Evolutionary conservation across 2,113 vertebrate genomes (phyloP), one percentile per base, ranked within the genome.

Genomic region (Progne subis): DNA sequence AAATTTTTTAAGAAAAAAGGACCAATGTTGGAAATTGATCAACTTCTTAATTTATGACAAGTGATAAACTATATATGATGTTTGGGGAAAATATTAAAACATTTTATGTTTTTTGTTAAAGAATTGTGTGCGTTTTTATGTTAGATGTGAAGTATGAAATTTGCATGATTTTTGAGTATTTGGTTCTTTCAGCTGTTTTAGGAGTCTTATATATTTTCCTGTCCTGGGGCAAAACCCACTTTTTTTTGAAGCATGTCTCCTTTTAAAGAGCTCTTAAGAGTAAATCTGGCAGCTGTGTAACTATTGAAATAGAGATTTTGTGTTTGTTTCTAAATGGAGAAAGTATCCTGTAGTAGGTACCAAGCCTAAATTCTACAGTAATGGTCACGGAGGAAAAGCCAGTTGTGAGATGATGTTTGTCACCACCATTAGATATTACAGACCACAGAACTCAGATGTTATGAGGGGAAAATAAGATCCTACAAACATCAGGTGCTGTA

Each of bases 211-310:
- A 17, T 60, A 52, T 24, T 44, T 4, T 82, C 14, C 11, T 44
- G 3, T 79, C 7, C 21, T 0, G 1, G 14, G 23, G 28, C 9
- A 88, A 76, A 82, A 10, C 1, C 1, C 15, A 20, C 37, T 37
- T 41, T 60, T 46, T 43, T 69, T 52, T 46, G 3, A 86, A 86
- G 37, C 3, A 3, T 60, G 6, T 53, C 18, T 76, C 10, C 31
- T 74, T 82, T 71, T 69, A 49, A 83, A 83, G 39, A 50, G 12
- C 44, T 88, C 16, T 52, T 76, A 31, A 1, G 21, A 65, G 11
- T 60, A 71, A 79, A 86, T 39, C 24, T 31, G 57, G 69, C 26
- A 76, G 53, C 25, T 71, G 11, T 61, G 10, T 41, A 23, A 18
- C 14, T 69, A n/a, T 5, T 74, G 72, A 86, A 56, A 28, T 39